Evolutionary conservation across 2,888 invertebrate species (phyloP), one percentile per base, ranked within the genome.

Genomic region (Drosophila ezoana): DNA sequence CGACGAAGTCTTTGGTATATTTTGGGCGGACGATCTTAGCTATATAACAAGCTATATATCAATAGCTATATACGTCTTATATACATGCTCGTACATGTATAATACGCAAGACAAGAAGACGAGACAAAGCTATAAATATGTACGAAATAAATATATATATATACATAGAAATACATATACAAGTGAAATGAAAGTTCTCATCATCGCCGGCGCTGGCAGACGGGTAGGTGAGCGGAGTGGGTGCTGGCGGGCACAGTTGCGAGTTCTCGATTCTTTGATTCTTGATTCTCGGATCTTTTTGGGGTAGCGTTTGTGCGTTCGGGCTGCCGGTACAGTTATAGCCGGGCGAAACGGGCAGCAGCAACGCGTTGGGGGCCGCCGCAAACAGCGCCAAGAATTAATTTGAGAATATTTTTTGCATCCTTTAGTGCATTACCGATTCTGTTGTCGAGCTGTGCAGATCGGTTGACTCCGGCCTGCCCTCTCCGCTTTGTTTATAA

Each of bases 391-490:
- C 76, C 72, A 68, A 72, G 77, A 76, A 75, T 75, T 76, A 75
- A 75, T 75, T 91, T 89, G 90, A 90, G 89, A 91, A 90, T 84
- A 85, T 90, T 91, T 91, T 91, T 91, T 92, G 92, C 92, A 92
- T 92, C 91, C 91, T 91, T 91, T 92, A 91, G 92, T 92, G 92
- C 92, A 92, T 92, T 92, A 89, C 90, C 90, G 89, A 89, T 91
- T 92, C 90, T 90, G 92, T 91, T 89, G 90, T 90, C 91, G 91
- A 91, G 81, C 90, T 89, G 92, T 90, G 78, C 89, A 90, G 91
- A 91, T 90, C 90, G 85, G 62, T 63, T 43, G 72, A 72, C 72
- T 68, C 66, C 84, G 84, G 81, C 76, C 81, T 53, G 74, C 43
- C 48, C 61, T 53, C 72, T 69, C 37, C 66, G 71, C 52, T 65